Conservation (phyloP, 2,113 vertebrate genomes). For the Platanista minor region DNA sequence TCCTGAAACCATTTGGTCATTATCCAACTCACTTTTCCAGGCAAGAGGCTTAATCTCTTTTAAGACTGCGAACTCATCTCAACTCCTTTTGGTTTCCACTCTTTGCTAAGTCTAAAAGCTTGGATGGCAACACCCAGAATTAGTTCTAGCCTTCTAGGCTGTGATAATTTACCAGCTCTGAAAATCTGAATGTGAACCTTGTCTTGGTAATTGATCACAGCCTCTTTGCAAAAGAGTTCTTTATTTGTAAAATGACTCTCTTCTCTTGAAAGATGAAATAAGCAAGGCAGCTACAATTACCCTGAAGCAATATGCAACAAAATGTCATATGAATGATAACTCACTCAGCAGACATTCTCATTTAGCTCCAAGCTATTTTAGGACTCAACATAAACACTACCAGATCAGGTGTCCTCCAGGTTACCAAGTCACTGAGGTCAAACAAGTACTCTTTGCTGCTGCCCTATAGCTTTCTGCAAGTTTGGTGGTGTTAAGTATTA, state of each 20-base stretch:
- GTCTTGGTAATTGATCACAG: neutral
- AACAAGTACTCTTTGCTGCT: neutral
- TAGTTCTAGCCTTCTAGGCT: neutral
- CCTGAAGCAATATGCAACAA: neutral
- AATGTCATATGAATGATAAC: neutral
- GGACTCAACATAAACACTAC: neutral
- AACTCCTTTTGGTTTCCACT: neutral
- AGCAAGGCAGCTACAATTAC: neutral
- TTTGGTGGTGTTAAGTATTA: neutral
- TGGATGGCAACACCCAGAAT: neutral
- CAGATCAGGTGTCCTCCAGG: neutral
- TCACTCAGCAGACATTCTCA: neutral
- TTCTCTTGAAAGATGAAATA: neutral
- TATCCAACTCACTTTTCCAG: neutral
- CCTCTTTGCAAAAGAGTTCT: neutral
- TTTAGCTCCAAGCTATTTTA: neutral
- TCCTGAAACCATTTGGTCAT: neutral
- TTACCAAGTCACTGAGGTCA: neutral
- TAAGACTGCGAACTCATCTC: neutral
- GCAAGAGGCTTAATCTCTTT: neutral
- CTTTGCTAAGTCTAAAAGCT: neutral
- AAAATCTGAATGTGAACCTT: neutral
- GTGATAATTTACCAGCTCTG: neutral
- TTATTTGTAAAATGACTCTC: neutral
- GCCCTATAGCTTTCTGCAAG: neutral